Percentiles rank a stretch among this genome's conserved stretches.
These are phyloP conservation scores for Griposia aprilina DNA, from an alignment of 2,888 invertebrate species.

Conservation along the genomic window DNA sequence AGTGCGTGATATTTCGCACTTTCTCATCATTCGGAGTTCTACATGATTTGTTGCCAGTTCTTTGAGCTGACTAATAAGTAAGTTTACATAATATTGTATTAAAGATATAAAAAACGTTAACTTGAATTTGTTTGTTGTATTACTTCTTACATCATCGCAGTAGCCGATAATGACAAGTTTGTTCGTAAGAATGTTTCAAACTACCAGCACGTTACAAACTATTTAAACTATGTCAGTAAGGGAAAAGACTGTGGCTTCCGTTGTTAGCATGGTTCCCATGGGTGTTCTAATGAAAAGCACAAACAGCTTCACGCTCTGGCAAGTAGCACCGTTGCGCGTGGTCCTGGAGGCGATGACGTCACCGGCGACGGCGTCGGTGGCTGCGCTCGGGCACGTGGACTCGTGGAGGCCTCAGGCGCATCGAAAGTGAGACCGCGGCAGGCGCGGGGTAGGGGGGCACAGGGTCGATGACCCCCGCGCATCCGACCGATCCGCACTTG, in stretches of 20 bases:
- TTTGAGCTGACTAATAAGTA: conserved; percentile 9
- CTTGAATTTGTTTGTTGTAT: not conserved
- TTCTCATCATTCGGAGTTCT: conserved; percentile 74
- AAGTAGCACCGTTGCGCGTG: conserved; percentile 78
- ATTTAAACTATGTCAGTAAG: conserved; percentile 72
- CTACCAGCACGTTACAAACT: conserved; percentile 26
- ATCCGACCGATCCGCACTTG: conserved; percentile 89
- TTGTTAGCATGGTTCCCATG: conserved; percentile 82
- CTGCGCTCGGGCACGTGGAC: conserved; percentile 87
- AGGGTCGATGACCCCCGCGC: conserved; percentile 86
- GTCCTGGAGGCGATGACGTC: conserved; percentile 85
- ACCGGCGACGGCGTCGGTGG: conserved; percentile 78
- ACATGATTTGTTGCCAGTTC: conserved; percentile 31
- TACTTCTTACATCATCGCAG: conserved; percentile 4
- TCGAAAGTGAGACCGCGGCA: conserved; percentile 88
- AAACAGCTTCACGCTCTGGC: conserved; percentile 82
- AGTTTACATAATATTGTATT: conserved; percentile 19
- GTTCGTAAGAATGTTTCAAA: conserved; percentile 15
- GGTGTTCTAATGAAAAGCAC: conserved; percentile 82
- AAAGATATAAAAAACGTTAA: conserved; percentile 1
- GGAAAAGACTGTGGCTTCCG: conserved; percentile 71
- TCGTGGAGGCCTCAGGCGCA: conserved; percentile 86
- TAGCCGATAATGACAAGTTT: conserved; percentile 33
- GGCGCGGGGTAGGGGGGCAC: conserved; percentile 73
- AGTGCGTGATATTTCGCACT: conserved; percentile 85